Evolutionary conservation across 1,140 invertebrate genomes (phyloP), one percentile per base, ranked within the genome.

Genomic region (Aphis gossypii): DNA sequence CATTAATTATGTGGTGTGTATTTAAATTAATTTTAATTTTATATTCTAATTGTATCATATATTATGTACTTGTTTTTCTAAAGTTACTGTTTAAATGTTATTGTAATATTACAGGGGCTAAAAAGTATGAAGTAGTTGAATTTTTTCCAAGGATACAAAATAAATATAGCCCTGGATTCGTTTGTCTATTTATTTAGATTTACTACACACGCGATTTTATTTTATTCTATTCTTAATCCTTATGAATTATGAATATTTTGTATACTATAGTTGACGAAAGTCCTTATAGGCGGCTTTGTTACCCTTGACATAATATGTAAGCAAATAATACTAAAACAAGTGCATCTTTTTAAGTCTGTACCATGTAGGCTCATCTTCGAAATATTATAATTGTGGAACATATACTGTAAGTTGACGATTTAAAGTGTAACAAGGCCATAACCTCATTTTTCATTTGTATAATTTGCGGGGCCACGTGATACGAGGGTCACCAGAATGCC

Each of bases 371-470:
- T 25, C 89, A 90, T 90, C 89, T 90, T 18, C 38, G 25, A 82
- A 92, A 92, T 84, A 93, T 93, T 51, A 86, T 82, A 84, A 56
- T 56, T 93, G 23, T 90, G 18, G 21, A 90, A 90, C 25, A 68
- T 68, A 68, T 68, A 68, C 14, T 30, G 18, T 60, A 83, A 93
- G 82, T 86, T 86, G 38, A 86, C 92, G 82, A 93, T 93, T 93
- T 93, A 93, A 93, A 93, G 48, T 93, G 92, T 93, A 93, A 93
- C 92, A 54, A 93, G 92, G 92, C 92, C 82, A 56, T 93, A 93
- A 93, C 92, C 92, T 93, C 46, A 93, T 84, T 93, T 93, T 92
- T 82, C 41, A 93, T 93, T 93, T 93, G 92, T 93, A 93, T 93
- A 93, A 93, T 93, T 84, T 93, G 25, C 48, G 92, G 92, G 82